Evolutionary conservation across 2,113 vertebrate genomes (phyloP).

Genomic region (Empidonax traillii): DNA sequence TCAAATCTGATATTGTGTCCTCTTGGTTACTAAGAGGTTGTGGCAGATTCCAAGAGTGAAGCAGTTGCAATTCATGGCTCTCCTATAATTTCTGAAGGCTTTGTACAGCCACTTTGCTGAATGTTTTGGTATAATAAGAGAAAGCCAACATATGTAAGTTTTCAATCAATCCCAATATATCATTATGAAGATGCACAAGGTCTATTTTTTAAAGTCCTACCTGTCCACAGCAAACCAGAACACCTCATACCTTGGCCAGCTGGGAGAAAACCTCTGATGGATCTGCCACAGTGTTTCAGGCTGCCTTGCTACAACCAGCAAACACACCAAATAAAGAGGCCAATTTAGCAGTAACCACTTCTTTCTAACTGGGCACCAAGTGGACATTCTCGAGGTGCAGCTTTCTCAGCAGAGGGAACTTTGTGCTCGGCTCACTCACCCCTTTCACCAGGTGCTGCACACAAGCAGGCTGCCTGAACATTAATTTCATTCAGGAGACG

Average conservation of each 20-base stretch:
- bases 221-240: neutral
- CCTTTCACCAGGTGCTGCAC: neutral
- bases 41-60: neutral
- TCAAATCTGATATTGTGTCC: neutral
- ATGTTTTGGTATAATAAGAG: neutral
- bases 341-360: slow-evolving; percentile 15
- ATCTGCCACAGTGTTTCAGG: slow-evolving; percentile 1
- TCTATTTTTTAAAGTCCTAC: neutral
- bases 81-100: neutral
- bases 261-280: neutral
- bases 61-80: neutral
- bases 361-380: neutral
- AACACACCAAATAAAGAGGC: neutral
- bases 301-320: neutral
- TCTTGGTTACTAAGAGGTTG: neutral
- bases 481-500: neutral
- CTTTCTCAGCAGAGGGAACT: neutral
- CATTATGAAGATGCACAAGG: neutral
- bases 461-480: neutral
- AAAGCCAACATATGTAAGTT: neutral
- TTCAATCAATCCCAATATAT: neutral
- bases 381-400: neutral
- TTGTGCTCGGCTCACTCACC: neutral
- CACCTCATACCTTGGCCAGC: neutral
- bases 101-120: neutral